These are phyloP conservation scores for Sesamia nonagrioides DNA, from an alignment of 1,140 invertebrate species.

Conservation along the genomic window DNA sequence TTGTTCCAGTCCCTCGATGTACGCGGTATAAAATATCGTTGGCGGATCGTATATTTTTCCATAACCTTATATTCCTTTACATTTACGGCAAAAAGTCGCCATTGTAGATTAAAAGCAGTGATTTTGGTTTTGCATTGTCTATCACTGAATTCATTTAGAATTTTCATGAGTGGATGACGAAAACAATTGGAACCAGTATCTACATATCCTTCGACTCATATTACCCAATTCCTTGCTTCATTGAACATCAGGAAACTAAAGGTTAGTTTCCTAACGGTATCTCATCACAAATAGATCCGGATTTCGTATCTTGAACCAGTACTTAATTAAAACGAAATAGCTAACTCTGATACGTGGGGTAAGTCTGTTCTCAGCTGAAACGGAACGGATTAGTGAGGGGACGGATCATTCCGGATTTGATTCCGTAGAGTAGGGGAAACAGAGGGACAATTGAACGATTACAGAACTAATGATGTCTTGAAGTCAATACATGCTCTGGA, in stretches of 20 bases:
- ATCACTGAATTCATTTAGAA: too few relatives aligned
- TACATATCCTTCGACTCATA: background rate
- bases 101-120: too few relatives aligned
- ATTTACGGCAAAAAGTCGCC: too few relatives aligned
- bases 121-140: too few relatives aligned
- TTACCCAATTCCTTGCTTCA: background rate
- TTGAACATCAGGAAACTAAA: background rate
- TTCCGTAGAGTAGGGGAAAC: background rate
- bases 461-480: background rate
- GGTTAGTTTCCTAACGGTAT: background rate
- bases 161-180: too few relatives aligned
- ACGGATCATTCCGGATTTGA: constrained; percentile 15
- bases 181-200: too few relatives aligned
- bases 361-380: constrained; percentile 2
- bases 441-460: constrained; percentile 6
- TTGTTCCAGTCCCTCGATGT: too few relatives aligned
- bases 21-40: too few relatives aligned
- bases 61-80: too few relatives aligned
- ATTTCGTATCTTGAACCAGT: background rate
- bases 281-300: background rate
- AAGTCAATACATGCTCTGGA: background rate
- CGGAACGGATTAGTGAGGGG: background rate
- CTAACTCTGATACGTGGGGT: background rate
- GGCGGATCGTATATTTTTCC: too few relatives aligned
- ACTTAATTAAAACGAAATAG: constrained; percentile 28